phyloP scores from a whole-genome alignment of 1,140 invertebrate species.

The Caenorhabditis briggsae region DNA sequence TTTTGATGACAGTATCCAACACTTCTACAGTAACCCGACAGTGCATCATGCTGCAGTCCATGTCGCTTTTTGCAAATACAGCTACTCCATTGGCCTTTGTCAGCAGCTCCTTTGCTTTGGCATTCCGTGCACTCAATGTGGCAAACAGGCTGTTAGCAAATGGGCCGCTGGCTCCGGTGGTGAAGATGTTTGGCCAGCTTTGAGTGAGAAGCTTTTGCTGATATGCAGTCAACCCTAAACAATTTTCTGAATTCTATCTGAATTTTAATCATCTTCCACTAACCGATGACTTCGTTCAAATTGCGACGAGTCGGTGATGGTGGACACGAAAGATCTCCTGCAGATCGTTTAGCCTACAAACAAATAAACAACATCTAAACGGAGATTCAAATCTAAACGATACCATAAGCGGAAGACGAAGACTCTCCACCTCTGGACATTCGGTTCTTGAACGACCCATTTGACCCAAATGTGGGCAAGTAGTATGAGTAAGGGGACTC shows the following conservation, averaged over 20 bases:
- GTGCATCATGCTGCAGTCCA: constrained; percentile 71
- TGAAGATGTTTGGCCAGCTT: constrained; percentile 73
- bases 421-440: constrained; percentile 27
- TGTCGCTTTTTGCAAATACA: constrained; percentile 69
- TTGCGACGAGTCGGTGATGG: constrained; percentile 29
- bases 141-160: constrained; percentile 69
- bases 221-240: constrained; percentile 68
- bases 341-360: constrained; percentile 23
- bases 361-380: constrained; percentile 1
- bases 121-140: constrained; percentile 64
- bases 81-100: constrained; percentile 73
- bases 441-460: constrained; percentile 53
- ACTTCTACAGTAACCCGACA: constrained; percentile 71
- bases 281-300: constrained; percentile 22
- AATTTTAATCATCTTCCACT: neutral
- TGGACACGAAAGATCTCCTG: constrained; percentile 42
- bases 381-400: constrained; percentile 40
- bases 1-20: constrained; percentile 69
- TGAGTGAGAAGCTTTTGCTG: constrained; percentile 72
- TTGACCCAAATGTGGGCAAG: constrained; percentile 49
- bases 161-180: constrained; percentile 68
- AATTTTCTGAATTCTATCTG: neutral
- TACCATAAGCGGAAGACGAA: constrained; percentile 38
- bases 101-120: constrained; percentile 70
- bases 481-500: constrained; percentile 35